Percentiles rank a stretch among this genome's conserved stretches.
Conservation (phyloP, 2,113 vertebrate genomes). For the Rhabdornis inornatus region DNA sequence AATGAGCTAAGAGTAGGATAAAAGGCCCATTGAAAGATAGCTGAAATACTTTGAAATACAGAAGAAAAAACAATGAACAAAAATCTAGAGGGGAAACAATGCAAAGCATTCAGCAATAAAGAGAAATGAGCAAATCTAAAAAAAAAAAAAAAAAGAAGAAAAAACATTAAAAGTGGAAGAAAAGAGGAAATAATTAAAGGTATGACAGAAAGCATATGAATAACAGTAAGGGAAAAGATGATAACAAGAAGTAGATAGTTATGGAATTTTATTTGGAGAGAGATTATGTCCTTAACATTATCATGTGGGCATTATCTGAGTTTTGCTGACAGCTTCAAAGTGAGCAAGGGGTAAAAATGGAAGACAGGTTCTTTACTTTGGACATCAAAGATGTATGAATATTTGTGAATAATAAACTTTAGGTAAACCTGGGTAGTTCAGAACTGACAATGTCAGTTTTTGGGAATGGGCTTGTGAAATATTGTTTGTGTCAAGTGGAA, state of each 20-base stretch:
- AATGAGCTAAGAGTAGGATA: background rate
- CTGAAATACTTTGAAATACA: background rate
- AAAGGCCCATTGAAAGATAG: background rate
- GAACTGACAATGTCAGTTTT: rapidly evolving
- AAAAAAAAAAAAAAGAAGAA: background rate
- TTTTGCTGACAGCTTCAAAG: background rate
- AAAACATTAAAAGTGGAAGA: background rate
- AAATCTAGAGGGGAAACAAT: background rate
- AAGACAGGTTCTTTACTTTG: background rate
- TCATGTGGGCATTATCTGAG: background rate
- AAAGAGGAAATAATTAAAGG: background rate
- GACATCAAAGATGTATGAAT: background rate
- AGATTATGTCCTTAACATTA: background rate
- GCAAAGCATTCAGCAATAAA: background rate
- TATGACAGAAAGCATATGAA: background rate
- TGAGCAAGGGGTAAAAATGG: background rate
- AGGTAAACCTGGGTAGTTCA: background rate
- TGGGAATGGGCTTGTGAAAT: background rate
- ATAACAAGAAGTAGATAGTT: background rate
- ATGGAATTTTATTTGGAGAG: background rate
- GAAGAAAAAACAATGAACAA: background rate
- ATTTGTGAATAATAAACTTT: background rate
- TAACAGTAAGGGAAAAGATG: background rate
- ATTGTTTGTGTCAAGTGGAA: background rate
- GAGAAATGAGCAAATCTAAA: background rate